Evolutionary conservation across 2,797 vertebrate genomes (phyloP).

Genomic region (Poeciliopsis turneri): DNA sequence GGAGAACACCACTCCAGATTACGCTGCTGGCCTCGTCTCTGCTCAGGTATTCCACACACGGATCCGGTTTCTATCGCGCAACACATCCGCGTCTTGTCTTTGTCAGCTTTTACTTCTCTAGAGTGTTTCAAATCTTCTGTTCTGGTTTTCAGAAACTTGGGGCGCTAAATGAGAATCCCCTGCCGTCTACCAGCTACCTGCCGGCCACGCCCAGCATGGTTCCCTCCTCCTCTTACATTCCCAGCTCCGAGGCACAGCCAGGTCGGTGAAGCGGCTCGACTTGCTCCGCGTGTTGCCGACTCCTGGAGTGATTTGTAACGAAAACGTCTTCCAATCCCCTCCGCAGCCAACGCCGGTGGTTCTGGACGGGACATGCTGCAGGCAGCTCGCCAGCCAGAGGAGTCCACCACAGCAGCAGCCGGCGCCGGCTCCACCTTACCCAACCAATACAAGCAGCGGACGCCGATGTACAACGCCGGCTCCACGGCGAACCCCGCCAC

Average conservation of each 20-base stretch:
- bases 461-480: conserved; percentile 94
- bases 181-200: conserved; percentile 96
- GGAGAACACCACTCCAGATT: conserved; percentile 96
- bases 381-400: conserved; percentile 88
- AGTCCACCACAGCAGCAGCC: conserved; percentile 79
- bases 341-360: conserved; percentile 81
- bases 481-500: conserved; percentile 81
- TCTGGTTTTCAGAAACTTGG: conserved; percentile 89
- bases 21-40: conserved; percentile 95
- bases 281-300: too few relatives aligned
- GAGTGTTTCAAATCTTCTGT: not conserved
- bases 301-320: not conserved
- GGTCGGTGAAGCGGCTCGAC: conserved; percentile 69
- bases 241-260: conserved; percentile 92
- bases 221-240: conserved; percentile 94
- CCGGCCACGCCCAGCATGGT: conserved; percentile 97
- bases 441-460: conserved; percentile 94
- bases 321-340: not conserved
- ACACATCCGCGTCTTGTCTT: not conserved
- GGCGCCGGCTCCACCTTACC: conserved; percentile 81
- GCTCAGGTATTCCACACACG: conserved; percentile 84
- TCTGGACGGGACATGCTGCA: conserved; percentile 89
- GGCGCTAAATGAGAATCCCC: conserved; percentile 89
- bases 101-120: not conserved
- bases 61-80: not conserved